These are phyloP conservation scores for Morone chrysops DNA, from an alignment of 2,113 vertebrate species.

Conservation along the genomic window DNA sequence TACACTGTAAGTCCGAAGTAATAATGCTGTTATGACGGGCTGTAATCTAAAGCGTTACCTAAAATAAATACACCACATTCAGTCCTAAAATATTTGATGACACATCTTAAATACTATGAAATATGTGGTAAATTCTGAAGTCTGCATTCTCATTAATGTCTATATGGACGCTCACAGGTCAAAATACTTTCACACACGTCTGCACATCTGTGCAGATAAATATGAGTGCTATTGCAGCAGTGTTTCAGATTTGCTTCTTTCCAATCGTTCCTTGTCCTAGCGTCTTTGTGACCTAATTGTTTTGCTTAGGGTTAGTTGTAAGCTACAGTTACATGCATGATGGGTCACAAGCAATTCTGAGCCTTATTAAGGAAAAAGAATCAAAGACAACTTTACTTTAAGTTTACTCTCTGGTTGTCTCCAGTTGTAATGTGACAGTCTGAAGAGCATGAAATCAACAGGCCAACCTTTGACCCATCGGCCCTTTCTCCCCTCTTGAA, in stretches of 20 bases:
- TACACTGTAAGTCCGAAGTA: too few species aligned
- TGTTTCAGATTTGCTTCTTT: constrained; percentile 15
- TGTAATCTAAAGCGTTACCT: not conserved
- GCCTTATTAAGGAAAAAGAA: constrained; percentile 32
- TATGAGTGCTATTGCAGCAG: not conserved
- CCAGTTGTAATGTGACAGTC: constrained; percentile 34
- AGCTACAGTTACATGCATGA: constrained; percentile 38
- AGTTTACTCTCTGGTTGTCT: constrained; percentile 23
- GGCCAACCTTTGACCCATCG: constrained; percentile 63
- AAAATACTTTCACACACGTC: not conserved
- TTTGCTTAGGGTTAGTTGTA: constrained; percentile 7
- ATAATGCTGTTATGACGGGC: too few species aligned
- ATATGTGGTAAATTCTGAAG: not conserved
- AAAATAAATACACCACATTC: not conserved
- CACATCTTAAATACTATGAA: not conserved
- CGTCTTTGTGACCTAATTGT: constrained; percentile 13
- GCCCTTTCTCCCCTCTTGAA: constrained; percentile 54
- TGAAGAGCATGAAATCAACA: constrained; percentile 68
- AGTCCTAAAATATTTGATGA: not conserved
- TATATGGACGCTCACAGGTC: not conserved
- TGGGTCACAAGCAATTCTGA: constrained; percentile 14
- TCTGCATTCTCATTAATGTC: not conserved
- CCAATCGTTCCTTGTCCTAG: not conserved
- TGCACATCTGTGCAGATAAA: not conserved
- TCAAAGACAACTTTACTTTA: not conserved